A percentile compares a stretch with the other conserved stretches of the same genome.
These are phyloP conservation scores for Hoplodrina blanda DNA, from an alignment of 2,888 invertebrate species.

Conservation along the genomic window DNA sequence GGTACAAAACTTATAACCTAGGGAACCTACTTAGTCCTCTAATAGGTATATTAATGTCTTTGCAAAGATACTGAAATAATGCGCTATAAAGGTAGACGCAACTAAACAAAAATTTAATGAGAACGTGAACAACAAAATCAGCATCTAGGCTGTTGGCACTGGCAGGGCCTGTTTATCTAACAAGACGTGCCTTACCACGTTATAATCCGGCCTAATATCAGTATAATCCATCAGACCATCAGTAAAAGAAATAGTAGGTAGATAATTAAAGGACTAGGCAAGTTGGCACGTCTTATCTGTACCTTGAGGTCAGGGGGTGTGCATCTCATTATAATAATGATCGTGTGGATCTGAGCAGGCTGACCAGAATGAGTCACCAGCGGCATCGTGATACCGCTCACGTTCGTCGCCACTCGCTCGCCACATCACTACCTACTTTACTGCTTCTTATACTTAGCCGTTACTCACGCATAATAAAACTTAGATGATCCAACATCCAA, in stretches of 20 bases:
- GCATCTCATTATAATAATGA: slow-evolving; percentile 76
- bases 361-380: slow-evolving; percentile 69
- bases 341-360: slow-evolving; percentile 61
- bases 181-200: slow-evolving; percentile 34
- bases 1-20: neutral
- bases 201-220: slow-evolving; percentile 34
- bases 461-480: slow-evolving; percentile 42
- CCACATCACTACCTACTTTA: slow-evolving; percentile 60
- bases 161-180: slow-evolving; percentile 28
- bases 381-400: slow-evolving; percentile 76
- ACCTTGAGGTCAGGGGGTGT: slow-evolving; percentile 75
- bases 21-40: neutral
- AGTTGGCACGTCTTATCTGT: slow-evolving; percentile 70
- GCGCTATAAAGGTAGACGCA: no score
- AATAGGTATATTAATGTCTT: neutral
- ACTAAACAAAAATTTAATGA: neutral
- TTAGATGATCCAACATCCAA: slow-evolving; percentile 33
- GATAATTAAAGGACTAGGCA: slow-evolving; percentile 77
- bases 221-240: slow-evolving; percentile 42
- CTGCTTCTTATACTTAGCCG: slow-evolving; percentile 45
- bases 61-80: neutral
- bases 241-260: slow-evolving; percentile 64
- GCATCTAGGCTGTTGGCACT: neutral
- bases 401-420: slow-evolving; percentile 68
- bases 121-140: slow-evolving; percentile 20